Conservation (phyloP, 1,140 invertebrate genomes). For the Patella vulgata region DNA sequence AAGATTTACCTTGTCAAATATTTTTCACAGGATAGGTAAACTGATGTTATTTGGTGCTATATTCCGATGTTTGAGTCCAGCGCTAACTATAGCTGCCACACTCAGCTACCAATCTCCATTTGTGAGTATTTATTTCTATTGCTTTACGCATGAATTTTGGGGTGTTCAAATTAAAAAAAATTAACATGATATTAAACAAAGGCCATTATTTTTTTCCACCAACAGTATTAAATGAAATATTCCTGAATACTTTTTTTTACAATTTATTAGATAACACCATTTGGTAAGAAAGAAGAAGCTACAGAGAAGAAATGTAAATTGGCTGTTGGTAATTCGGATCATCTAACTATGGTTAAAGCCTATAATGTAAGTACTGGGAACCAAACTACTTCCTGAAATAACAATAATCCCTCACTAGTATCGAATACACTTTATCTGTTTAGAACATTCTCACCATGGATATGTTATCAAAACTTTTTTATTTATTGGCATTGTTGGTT, state of each 20-base stretch:
- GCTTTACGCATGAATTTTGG: background rate
- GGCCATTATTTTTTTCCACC: background rate
- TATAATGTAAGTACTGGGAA: slow-evolving; percentile 50
- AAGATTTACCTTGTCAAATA: slow-evolving; percentile 10
- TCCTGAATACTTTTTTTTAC: background rate
- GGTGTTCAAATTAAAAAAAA: background rate
- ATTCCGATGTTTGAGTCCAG: slow-evolving; percentile 87
- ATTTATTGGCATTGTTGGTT: no score
- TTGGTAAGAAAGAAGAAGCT: slow-evolving; percentile 75
- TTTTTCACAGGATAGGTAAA: slow-evolving; percentile 73
- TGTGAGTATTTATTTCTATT: slow-evolving; percentile 61
- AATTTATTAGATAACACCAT: slow-evolving; percentile 55
- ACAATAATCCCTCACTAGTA: background rate
- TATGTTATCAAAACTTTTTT: no score
- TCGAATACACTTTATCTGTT: no score
- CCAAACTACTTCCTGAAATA: background rate
- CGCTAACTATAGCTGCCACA: slow-evolving; percentile 85
- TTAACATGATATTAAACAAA: background rate
- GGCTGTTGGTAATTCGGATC: slow-evolving; percentile 69
- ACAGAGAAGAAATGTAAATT: slow-evolving; percentile 80
- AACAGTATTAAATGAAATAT: no score
- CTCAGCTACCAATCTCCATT: slow-evolving; percentile 91
- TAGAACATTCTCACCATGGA: no score
- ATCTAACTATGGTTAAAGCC: slow-evolving; percentile 61
- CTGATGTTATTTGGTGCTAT: slow-evolving; percentile 87